Conservation (phyloP, 2,797 vertebrate species). For the Forpus xanthops region DNA sequence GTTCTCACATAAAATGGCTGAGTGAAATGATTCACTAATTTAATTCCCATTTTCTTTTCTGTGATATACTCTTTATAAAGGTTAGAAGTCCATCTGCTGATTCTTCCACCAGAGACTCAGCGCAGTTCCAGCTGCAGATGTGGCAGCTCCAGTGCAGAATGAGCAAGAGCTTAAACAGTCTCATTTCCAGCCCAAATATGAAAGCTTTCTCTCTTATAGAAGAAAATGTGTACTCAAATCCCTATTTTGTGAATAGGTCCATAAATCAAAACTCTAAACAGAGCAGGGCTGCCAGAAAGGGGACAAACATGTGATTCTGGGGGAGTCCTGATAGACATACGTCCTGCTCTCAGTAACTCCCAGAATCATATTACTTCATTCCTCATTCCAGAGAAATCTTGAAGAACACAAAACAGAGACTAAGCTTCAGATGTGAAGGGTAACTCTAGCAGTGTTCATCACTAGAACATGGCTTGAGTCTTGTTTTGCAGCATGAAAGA, state of each 20-base stretch:
- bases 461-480: neutral
- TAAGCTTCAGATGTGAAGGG: neutral
- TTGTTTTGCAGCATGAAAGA: neutral
- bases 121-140: slow-evolving; percentile 56
- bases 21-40: slow-evolving; percentile 43
- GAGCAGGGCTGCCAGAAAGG: neutral
- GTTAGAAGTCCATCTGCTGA: slow-evolving; percentile 67
- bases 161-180: slow-evolving; percentile 24
- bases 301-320: neutral
- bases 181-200: slow-evolving; percentile 28
- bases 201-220: slow-evolving; percentile 11
- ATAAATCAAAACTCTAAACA: slow-evolving; percentile 42
- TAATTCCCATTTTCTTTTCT: slow-evolving; percentile 51
- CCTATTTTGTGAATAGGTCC: slow-evolving; percentile 21
- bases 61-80: slow-evolving; percentile 58
- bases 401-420: neutral
- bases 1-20: slow-evolving; percentile 4
- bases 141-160: slow-evolving; percentile 21
- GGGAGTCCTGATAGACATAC: neutral
- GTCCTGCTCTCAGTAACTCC: neutral
- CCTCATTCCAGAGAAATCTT: neutral
- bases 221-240: neutral
- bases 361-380: neutral
- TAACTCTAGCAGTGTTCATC: neutral
- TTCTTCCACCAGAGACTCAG: slow-evolving; percentile 30